Evolutionary conservation across 2,113 vertebrate species (phyloP), one percentile per base, ranked within the genome.

Genomic region (Tragelaphus imberbis): DNA sequence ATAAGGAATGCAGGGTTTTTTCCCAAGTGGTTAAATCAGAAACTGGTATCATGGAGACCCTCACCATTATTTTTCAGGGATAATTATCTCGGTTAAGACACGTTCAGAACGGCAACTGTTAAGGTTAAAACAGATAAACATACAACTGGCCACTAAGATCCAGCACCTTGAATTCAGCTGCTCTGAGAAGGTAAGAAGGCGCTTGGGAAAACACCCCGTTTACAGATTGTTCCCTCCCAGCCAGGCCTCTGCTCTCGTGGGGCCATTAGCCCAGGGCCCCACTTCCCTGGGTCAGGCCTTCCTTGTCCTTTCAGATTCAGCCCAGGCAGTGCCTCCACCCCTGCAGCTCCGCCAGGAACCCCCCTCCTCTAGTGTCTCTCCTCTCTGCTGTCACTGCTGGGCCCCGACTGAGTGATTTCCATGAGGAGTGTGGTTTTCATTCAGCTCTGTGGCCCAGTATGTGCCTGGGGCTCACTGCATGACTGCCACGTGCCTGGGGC

Each of bases 81-180:
- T 99, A 10, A 98, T 99, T 77, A 88, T 99, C 84, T 99, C 99
- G 0, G 99, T 99, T 44, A 99, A 99, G 98, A 99, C 98, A 2
- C 99, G 99, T 6, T 99, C 99, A 0, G 98, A 99, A 95, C 99
- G 99, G 92, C 99, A 98, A 95, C 92, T 99, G 23, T 96, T 99
- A 92, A 99, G 99, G 98, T 97, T 99, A 90, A 99, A 99, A 97
- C 99, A 99, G 61, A 99, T 99, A 28, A 99, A 99, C n/a, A 96
- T 99, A 94, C 99, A 99, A 47, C 98, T 99, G 1, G 98, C 99
- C 1, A 95, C 99, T 0, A 99, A 99, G 98, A 98, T 99, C 84
- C 99, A 99, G 0, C 99, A 99, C 92, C 99, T 99, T 12, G 99
- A 99, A 96, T 98, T 99, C 95, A 99, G 98, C 92, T 99, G 97